phyloP scores from a whole-genome alignment of 1,140 invertebrate genomes.

The Caenorhabditis elegans region DNA sequence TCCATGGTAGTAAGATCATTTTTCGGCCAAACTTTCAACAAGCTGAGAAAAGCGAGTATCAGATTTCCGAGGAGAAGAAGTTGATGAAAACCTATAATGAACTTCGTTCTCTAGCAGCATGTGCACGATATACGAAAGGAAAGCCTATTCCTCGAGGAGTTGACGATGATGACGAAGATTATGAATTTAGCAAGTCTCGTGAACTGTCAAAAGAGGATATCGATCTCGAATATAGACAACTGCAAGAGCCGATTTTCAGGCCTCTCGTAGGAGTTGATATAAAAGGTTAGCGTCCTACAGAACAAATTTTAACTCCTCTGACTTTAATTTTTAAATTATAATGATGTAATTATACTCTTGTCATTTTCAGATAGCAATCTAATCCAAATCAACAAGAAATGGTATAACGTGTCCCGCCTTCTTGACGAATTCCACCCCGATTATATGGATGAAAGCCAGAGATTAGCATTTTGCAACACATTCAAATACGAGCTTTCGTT shows the following conservation, averaged over 20 bases:
- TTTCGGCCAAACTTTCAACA: slow-evolving; percentile 11
- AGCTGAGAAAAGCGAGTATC: neutral
- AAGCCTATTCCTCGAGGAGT: neutral
- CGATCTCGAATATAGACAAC: slow-evolving; percentile 9
- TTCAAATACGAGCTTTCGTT: slow-evolving; percentile 71
- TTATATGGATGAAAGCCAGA: slow-evolving; percentile 68
- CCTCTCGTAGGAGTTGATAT: slow-evolving; percentile 77
- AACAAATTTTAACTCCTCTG: slow-evolving; percentile 74
- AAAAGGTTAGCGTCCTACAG: slow-evolving; percentile 73
- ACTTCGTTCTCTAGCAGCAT: neutral
- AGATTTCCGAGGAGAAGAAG: neutral
- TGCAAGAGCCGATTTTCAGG: slow-evolving; percentile 72
- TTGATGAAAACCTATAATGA: neutral
- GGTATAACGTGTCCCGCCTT: slow-evolving; percentile 68
- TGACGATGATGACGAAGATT: neutral
- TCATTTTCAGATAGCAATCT: neutral
- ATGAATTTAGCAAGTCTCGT: neutral
- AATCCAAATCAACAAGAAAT: neutral
- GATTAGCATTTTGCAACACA: slow-evolving; percentile 67
- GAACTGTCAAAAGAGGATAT: neutral
- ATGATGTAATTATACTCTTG: slow-evolving; percentile 53
- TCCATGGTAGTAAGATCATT: slow-evolving; percentile 11
- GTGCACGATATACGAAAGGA: neutral
- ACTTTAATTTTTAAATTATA: no score
- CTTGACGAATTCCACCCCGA: slow-evolving; percentile 13